A percentile compares a stretch with the other conserved stretches of the same genome.
phyloP scores from a whole-genome alignment of 2,797 vertebrate genomes.

The Poecilia velifera region DNA sequence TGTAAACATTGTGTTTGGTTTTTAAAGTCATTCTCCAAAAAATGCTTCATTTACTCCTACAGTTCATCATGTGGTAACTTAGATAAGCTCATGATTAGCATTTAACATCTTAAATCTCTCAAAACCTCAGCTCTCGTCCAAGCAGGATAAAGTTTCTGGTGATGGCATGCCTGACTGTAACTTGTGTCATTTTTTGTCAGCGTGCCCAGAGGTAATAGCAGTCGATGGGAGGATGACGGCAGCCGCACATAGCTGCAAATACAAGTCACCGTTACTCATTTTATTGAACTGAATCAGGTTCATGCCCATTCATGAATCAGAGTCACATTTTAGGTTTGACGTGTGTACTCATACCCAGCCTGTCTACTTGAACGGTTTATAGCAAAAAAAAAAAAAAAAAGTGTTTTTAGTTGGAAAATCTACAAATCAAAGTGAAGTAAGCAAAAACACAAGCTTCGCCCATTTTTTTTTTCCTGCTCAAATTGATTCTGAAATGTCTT shows the following conservation, averaged over 20 bases:
- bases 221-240: slow-evolving; percentile 52
- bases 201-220: slow-evolving; percentile 57
- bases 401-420: slow-evolving; percentile 6
- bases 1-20: neutral
- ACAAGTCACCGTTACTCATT: slow-evolving; percentile 46
- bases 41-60: neutral
- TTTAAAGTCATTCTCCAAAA: neutral
- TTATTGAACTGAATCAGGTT: slow-evolving; percentile 8
- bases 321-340: slow-evolving; percentile 12
- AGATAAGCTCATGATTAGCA: no score
- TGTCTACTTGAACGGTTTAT: neutral
- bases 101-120: slow-evolving; percentile 2
- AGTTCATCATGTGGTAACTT: no score
- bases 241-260: slow-evolving; percentile 58
- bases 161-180: slow-evolving; percentile 43
- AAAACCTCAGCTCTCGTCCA: neutral
- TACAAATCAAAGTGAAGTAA: neutral
- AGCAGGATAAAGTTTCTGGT: slow-evolving; percentile 18
- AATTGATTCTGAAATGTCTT: neutral
- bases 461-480: neutral
- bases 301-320: slow-evolving; percentile 29
- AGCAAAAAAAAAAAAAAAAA: no score
- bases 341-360: neutral
- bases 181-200: slow-evolving; percentile 61
- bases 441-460: neutral